Evolutionary conservation across 2,113 vertebrate species (phyloP).

Genomic region (Stigmatopora argus): DNA sequence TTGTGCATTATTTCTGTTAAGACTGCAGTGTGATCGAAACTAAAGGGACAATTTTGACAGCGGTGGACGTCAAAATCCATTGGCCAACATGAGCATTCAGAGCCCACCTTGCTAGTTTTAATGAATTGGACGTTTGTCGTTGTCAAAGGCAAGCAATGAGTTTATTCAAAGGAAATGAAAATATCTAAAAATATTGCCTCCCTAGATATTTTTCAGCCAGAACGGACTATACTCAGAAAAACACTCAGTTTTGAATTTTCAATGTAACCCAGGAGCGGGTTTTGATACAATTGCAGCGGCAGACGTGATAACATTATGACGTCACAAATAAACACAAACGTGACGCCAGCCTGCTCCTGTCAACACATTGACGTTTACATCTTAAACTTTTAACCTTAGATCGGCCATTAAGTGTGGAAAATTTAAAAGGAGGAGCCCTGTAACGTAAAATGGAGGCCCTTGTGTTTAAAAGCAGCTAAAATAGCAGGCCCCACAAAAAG

Average conservation of each 20-base stretch:
- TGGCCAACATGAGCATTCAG: too few species aligned
- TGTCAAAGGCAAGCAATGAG: too few species aligned
- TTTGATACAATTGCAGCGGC: neutral
- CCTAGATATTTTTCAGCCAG: too few species aligned
- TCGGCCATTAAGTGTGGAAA: neutral
- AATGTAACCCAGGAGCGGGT: neutral
- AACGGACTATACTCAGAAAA: neutral
- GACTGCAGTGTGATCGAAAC: too few species aligned
- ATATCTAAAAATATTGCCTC: too few species aligned
- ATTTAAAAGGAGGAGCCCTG: neutral
- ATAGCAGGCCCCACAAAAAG: neutral
- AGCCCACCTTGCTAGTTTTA: too few species aligned
- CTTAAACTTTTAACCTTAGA: neutral
- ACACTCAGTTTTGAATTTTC: neutral
- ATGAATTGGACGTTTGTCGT: too few species aligned
- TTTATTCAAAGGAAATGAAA: too few species aligned
- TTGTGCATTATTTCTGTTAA: too few species aligned
- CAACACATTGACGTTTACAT: neutral
- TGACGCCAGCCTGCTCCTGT: slow-evolving; percentile 9
- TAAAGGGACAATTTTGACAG: too few species aligned
- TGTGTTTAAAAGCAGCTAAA: neutral
- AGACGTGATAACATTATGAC: slow-evolving; percentile 5
- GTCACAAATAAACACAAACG: slow-evolving; percentile 14
- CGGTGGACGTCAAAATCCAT: too few species aligned
- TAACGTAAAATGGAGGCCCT: neutral